Percentiles rank a stretch among this genome's conserved stretches.
Conservation (phyloP, 2,888 invertebrate species). For the Acrocyrtus sp. region DNA sequence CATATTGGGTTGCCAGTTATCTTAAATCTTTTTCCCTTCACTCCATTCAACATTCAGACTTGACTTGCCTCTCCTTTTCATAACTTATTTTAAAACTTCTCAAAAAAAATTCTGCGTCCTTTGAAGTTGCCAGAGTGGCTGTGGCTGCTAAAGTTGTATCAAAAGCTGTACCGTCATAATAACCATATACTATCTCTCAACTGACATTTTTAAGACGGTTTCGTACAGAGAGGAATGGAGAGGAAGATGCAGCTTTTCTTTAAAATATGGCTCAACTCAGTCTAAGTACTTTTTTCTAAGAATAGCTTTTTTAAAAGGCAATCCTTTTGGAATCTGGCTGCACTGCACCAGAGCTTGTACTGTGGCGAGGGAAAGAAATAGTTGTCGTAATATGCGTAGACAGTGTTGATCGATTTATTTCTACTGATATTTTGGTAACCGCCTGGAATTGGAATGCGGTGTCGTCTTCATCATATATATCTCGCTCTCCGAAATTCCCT, state of each 20-base stretch:
- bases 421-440: constrained; percentile 49
- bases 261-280: constrained; percentile 10
- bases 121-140: too few relatives aligned
- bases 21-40: too few relatives aligned
- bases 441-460: constrained; percentile 48
- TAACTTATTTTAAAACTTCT: constrained; percentile 5
- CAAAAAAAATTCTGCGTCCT: too few relatives aligned
- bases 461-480: too few relatives aligned
- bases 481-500: background rate
- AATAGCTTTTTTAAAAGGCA: constrained; percentile 34
- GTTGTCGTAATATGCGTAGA: constrained; percentile 40
- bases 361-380: too few relatives aligned
- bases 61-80: constrained; percentile 34
- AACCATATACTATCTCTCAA: constrained; percentile 42
- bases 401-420: constrained; percentile 48
- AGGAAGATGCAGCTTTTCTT: constrained; percentile 1
- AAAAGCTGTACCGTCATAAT: constrained; percentile 22
- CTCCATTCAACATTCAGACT: too few relatives aligned
- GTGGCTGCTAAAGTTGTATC: too few relatives aligned
- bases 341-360: too few relatives aligned
- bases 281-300: too few relatives aligned
- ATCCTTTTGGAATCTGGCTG: constrained; percentile 19
- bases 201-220: constrained; percentile 48
- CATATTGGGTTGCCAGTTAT: constrained; percentile 42
- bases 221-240: constrained; percentile 19